Conservation (phyloP, 2,888 invertebrate genomes). For the Synergus gifuensis region DNA sequence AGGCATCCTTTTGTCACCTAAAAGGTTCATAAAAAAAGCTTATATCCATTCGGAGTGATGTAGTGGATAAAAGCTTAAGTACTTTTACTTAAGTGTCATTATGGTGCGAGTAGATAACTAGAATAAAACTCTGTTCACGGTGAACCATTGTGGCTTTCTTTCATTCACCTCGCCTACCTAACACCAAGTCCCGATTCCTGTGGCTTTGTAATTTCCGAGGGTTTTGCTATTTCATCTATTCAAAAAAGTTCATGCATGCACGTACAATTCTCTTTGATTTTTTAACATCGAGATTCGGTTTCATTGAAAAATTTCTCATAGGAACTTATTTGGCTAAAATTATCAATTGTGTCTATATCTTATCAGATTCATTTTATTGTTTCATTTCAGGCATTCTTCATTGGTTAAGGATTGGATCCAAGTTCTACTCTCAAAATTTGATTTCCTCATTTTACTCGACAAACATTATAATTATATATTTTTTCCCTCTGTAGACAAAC, state of each 20-base stretch:
- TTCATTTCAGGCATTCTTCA: not conserved
- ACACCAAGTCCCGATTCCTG: constrained; percentile 57
- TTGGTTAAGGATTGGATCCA: not conserved
- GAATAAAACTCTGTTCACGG: constrained; percentile 74
- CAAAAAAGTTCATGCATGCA: constrained; percentile 77
- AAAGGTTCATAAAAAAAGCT: constrained; percentile 26
- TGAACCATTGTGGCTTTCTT: constrained; percentile 74
- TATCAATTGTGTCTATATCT: not conserved
- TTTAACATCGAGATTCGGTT: constrained; percentile 56
- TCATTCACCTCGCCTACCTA: constrained; percentile 70
- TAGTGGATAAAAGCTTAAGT: constrained; percentile 44
- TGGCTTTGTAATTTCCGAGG: constrained; percentile 53
- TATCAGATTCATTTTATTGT: not conserved
- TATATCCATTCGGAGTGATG: constrained; percentile 3
- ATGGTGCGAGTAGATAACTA: constrained; percentile 68
- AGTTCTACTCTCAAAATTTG: not conserved
- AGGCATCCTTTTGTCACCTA: constrained; percentile 22
- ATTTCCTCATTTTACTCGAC: not conserved
- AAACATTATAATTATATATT: not conserved
- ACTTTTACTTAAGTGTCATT: constrained; percentile 65
- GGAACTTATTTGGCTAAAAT: not conserved
- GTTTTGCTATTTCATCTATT: constrained; percentile 48
- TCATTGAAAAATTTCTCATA: not conserved
- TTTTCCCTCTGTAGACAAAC: no score
- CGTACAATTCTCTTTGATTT: constrained; percentile 79